Evolutionary conservation across 2,888 invertebrate genomes (phyloP), one percentile per base, ranked within the genome.

Genomic region (Drosophila mulleri): DNA sequence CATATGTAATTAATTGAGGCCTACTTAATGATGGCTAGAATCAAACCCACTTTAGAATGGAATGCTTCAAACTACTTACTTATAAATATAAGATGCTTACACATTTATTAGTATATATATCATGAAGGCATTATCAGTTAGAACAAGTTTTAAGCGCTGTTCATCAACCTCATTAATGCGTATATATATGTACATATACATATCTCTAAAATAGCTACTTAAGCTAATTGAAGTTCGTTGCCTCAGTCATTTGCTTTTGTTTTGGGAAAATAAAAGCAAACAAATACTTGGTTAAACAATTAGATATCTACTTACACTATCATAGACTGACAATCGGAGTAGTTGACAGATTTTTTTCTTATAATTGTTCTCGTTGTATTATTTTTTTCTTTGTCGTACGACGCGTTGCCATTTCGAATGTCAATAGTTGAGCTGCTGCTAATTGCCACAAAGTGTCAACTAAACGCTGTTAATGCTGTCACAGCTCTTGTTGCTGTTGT

Each of bases 391-490:
- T 39, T 32, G 39, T 42, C 67, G 47, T 52, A 41, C 57, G 64
- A 47, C 52, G 29, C 48, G 59, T 39, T 58, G 64, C 54, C 65
- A 74, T 57, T 71, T 82, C 70, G 67, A 70, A 72, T 69, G 78
- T 58, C 66, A 72, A 47, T 74, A 32, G 50, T 67, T 75, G 64
- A 74, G 50, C 47, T 60, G 53, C 67, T 65, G 64, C 83, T 83
- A 76, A 83, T 82, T 82, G 80, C 83, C 64, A 14, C 60, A 56
- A 83, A 86, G 83, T 86, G 89, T 83, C 83, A 88, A 80, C 65
- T 67, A 50, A 66, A 54, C 67, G 69, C 47, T 69, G 70, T 73
- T 60, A 61, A 68, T 63, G 69, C 39, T 57, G 53, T 48, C 61
- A 57, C 16, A 39, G 56, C 29, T 32, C 32, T 32, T 32, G 32